phyloP scores from a whole-genome alignment of 2,888 invertebrate species.

The Coenonympha arcania region DNA sequence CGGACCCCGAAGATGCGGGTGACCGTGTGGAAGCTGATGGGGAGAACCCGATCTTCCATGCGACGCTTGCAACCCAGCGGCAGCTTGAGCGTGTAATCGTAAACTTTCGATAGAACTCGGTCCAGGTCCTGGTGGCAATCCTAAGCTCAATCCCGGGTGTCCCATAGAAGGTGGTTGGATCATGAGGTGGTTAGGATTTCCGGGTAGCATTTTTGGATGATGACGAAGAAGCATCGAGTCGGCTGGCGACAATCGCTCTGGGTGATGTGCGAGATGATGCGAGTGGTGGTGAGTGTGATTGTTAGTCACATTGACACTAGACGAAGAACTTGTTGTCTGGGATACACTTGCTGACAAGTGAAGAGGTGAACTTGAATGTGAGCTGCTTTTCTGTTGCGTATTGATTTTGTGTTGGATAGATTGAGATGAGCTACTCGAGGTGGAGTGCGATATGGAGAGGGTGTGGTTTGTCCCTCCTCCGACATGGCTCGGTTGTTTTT shows the following conservation, averaged over 20 bases:
- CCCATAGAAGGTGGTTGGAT: constrained; percentile 79
- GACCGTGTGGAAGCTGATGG: constrained; percentile 71
- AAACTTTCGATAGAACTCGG: constrained; percentile 81
- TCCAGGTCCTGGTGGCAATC: constrained; percentile 72
- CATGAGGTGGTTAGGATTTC: constrained; percentile 76
- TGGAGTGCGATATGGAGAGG: constrained; percentile 79
- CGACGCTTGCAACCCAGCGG: constrained; percentile 65
- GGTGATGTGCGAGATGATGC: constrained; percentile 76
- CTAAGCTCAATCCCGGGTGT: constrained; percentile 70
- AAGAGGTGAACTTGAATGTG: constrained; percentile 68
- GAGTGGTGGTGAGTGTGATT: constrained; percentile 81
- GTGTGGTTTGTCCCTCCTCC: constrained; percentile 73
- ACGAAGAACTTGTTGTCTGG: constrained; percentile 67
- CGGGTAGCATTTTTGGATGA: constrained; percentile 72
- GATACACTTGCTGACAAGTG: constrained; percentile 73
- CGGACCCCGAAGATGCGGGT: constrained; percentile 65
- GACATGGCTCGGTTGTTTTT: constrained; percentile 73
- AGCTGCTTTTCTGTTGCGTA: constrained; percentile 65
- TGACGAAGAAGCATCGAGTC: constrained; percentile 68
- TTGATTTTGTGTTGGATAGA: constrained; percentile 77
- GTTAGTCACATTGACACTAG: constrained; percentile 71
- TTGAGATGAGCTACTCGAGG: constrained; percentile 78
- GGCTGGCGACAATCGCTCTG: constrained; percentile 78
- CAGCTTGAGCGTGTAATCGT: constrained; percentile 83
- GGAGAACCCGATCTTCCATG: constrained; percentile 72